Base-by-base conservation (phyloP, 64 coral and sea anemone species). In the Porites australiensis region DNA sequence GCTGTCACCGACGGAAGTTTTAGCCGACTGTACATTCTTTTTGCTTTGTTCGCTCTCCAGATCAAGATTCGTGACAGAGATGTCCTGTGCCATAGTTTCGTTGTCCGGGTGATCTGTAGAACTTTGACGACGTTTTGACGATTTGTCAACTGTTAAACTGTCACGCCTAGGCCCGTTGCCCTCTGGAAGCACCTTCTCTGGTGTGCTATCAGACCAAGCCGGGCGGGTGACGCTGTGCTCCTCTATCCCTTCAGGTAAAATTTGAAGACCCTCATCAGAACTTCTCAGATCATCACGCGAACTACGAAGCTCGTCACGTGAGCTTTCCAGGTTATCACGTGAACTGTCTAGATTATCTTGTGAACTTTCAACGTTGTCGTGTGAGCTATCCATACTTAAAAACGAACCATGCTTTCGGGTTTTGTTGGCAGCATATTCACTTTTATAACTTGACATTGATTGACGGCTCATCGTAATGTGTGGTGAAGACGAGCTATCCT, bases 21-120 rank as follows among this genome's bases (percentile, higher is more conserved):
- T 47, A 5, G 1, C 58, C 13, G 63, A 46, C 69, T 16, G 46
- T 77, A 69, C 22, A 16, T 58, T 13, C 14, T 62, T 83, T 72
- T 73, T 90, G 62, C 50, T 71, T 58, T 59, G 79, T 48, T 20
- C 47, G 14, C 55, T 52, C 19, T 18, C 58, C 16, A 70, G 73
- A 8, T 91, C 78, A 13, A 87, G 81, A 15, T 66, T 79, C 3
- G 53, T 57, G 14, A 77, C 87, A 54, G 91, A 87, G 13, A 93
- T 7, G 14, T 79, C 53, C 44, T 93, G 81, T 19, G 52, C 81
- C 61, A 84, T 84, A 3, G 64, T 84, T 50, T 84, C 81, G 44
- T 84, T 20, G 64, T 84, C 46, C 3, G 67, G 19, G 7, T 84
- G 62, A 10, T 51, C 62, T 48, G n/a, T 69, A 21, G 62, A 84